These are phyloP conservation scores for Ceratosolen solmsi DNA, from an alignment of 1,140 invertebrate species.

Conservation along the genomic window DNA sequence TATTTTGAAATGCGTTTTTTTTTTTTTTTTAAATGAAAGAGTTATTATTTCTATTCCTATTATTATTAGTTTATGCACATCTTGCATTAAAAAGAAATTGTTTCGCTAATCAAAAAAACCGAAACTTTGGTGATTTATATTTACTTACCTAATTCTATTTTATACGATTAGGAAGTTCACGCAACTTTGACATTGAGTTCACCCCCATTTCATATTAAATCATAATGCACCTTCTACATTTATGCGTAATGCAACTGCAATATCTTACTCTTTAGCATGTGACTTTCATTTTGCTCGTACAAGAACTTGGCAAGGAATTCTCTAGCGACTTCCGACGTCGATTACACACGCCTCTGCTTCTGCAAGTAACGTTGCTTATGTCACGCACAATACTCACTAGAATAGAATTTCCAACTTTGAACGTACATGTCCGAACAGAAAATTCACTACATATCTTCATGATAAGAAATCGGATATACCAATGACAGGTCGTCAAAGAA, in stretches of 20 bases:
- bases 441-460: background rate
- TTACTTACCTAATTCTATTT: background rate
- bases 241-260: background rate
- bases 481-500: too few species aligned
- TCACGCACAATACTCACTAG: background rate
- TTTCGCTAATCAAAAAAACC: background rate
- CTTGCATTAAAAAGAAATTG: background rate
- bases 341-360: conserved; percentile 12
- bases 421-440: background rate
- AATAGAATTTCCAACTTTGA: conserved; percentile 1
- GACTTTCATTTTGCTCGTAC: conserved; percentile 8
- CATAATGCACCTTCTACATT: conserved; percentile 6
- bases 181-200: background rate
- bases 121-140: background rate
- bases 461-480: background rate
- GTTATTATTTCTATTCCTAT: background rate
- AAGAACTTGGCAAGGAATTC: background rate
- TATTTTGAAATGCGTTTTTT: too few species aligned
- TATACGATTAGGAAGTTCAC: background rate
- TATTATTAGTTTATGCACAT: background rate
- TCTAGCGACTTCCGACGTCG: background rate
- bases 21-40: too few species aligned
- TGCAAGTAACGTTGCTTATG: background rate
- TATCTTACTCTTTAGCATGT: conserved; percentile 15
- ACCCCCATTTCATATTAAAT: background rate